These are phyloP conservation scores for Percina caprodes DNA, from an alignment of 2,113 vertebrate species.

Conservation along the genomic window DNA sequence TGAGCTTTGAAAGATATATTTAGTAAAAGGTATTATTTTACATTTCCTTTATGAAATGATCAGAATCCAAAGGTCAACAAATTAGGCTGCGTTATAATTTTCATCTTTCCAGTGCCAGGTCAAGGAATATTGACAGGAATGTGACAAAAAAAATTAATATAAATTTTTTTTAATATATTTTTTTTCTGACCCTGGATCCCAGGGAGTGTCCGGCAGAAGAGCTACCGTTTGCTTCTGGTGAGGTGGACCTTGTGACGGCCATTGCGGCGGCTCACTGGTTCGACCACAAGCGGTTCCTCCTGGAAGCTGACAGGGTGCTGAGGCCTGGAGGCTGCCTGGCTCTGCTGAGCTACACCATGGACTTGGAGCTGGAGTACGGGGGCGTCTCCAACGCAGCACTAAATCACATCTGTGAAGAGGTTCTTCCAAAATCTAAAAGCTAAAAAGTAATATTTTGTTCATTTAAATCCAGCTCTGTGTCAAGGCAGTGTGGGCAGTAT, in stretches of 20 bases:
- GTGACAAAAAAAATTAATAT: not conserved
- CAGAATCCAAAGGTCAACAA: not conserved
- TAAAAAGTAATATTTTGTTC: no score
- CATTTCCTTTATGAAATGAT: not conserved
- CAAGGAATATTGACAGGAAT: not conserved
- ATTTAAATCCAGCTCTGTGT: no score
- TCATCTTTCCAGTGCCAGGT: no score
- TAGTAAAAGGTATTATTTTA: no score
- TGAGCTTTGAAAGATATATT: not conserved
- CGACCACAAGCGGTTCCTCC: constrained; percentile 75
- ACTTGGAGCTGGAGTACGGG: constrained; percentile 77
- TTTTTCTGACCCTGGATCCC: not conserved
- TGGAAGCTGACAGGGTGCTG: constrained; percentile 79
- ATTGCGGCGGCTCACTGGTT: constrained; percentile 87
- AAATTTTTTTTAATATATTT: not conserved
- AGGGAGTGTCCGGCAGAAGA: constrained; percentile 83
- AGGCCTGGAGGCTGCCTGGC: constrained; percentile 82
- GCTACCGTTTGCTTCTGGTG: constrained; percentile 72
- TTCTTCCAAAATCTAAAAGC: constrained; percentile 34
- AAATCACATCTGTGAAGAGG: constrained; percentile 80
- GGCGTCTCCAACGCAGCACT: constrained; percentile 69
- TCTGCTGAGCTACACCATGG: constrained; percentile 78
- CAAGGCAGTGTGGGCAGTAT: no score
- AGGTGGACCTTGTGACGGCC: constrained; percentile 80
- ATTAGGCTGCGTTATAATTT: not conserved